Percentiles rank a stretch among this genome's conserved stretches.
phyloP scores from a whole-genome alignment of 1,140 invertebrate species.

The Tyrophagus putrescentiae region DNA sequence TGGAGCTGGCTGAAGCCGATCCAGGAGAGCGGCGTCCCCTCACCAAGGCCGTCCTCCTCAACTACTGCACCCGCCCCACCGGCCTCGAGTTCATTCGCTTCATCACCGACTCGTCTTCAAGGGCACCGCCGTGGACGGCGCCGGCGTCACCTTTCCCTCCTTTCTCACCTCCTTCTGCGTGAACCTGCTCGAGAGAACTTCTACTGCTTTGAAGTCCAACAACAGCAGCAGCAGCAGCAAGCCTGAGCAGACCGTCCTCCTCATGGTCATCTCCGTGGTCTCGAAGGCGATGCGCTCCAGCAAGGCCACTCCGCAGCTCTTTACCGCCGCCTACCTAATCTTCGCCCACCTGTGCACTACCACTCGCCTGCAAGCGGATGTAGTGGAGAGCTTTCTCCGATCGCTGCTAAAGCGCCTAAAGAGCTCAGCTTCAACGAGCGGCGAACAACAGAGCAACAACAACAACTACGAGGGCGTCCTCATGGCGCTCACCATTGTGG shows the following conservation, averaged over 20 bases:
- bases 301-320: not conserved
- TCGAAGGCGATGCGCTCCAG: not conserved
- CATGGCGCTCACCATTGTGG: no score
- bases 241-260: not conserved
- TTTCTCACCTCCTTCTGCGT: conserved; percentile 15
- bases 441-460: no score
- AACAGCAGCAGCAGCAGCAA: no score
- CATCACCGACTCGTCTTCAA: conserved; percentile 50
- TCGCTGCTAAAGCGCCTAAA: no score
- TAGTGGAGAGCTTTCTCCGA: not conserved
- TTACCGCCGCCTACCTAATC: not conserved
- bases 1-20: conserved; percentile 62
- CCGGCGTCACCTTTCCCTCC: conserved; percentile 2
- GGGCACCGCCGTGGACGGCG: conserved; percentile 43
- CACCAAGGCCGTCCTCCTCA: conserved; percentile 51
- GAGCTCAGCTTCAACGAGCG: no score
- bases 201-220: no score
- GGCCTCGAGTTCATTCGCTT: conserved; percentile 48
- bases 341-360: not conserved
- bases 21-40: conserved; percentile 57
- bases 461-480: no score
- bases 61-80: conserved; percentile 49
- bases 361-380: not conserved
- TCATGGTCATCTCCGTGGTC: conserved; percentile 3
- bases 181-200: not conserved